Evolutionary conservation across 2,888 invertebrate genomes (phyloP), one percentile per base, ranked within the genome.

Genomic region (Drosophila demipolita): DNA sequence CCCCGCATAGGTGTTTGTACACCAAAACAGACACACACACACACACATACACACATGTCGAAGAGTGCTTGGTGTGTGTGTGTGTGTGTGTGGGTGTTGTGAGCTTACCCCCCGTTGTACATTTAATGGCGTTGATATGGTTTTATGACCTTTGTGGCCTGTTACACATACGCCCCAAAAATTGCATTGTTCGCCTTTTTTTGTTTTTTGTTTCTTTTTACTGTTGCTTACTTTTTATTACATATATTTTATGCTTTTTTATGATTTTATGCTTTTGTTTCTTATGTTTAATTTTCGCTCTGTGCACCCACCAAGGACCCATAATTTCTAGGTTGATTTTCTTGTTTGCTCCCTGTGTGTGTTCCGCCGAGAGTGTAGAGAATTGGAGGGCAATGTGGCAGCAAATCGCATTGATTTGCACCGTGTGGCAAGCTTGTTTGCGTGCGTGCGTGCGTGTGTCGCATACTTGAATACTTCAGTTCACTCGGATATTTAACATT

Each of bases 271-370:
- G 80, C 80, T 80, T 78, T 77, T 88, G 78, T 55, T 66, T 62
- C 57, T 57, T 63, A 66, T 72, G 69, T 75, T 78, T 79, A 80
- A 76, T 80, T 80, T 80, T 78, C 73, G 72, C 55, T 75, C 67
- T 75, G 73, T 65, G 65, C 74, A n/a, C 74, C 89, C 86, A 82
- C 78, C 79, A 78, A 88, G 91, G 91, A 87, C 79, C 84, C 91
- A 88, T 91, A 87, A 91, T 83, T 91, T 83, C 90, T 89, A 91
- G 91, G 92, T 91, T 91, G 91, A 86, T 91, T 91, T 91, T 87
- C 91, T 91, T 91, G 91, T 91, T 84, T 36, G 59, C 48, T 58
- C 40, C 15, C 29, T 52, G 53, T 63, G 69, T 35, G 50, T 48
- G 50, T 52, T 23, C 12, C 45, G 45, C 1, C 2, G 45, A 8